Evolutionary conservation across 1,140 invertebrate species (phyloP).

Genomic region (Pseudomyrmex cubaensis): DNA sequence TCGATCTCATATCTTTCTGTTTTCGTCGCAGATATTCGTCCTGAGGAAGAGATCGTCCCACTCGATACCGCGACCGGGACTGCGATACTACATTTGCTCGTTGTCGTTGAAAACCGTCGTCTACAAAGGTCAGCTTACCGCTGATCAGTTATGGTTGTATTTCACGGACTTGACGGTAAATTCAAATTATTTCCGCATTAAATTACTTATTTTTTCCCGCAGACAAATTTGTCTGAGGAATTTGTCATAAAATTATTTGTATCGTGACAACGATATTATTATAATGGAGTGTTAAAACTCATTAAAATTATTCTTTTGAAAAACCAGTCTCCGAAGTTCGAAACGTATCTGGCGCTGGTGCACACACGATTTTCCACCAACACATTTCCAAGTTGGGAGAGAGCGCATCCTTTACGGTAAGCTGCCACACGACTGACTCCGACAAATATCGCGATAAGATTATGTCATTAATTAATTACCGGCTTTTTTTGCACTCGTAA

Average conservation of each 20-base stretch:
- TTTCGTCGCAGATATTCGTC: constrained; percentile 91
- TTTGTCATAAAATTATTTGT: constrained; percentile 1
- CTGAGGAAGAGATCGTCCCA: constrained; percentile 97
- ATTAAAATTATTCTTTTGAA: constrained; percentile 20
- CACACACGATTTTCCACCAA: constrained; percentile 99
- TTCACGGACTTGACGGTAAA: constrained; percentile 89
- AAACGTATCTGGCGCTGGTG: constrained; percentile 97
- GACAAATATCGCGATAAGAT: neutral
- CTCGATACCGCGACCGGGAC: constrained; percentile 91
- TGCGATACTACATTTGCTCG: constrained; percentile 98
- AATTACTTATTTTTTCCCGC: neutral
- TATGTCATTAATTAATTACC: neutral
- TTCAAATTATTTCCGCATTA: constrained; percentile 4
- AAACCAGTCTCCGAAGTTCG: constrained; percentile 90
- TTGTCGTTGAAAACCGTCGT: constrained; percentile 95
- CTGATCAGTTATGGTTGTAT: constrained; percentile 96
- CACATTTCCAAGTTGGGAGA: constrained; percentile 99
- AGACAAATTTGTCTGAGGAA: neutral
- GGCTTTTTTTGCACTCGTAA: neutral
- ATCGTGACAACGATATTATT: neutral
- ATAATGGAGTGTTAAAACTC: neutral
- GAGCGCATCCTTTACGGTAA: constrained; percentile 98
- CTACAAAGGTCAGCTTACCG: constrained; percentile 99
- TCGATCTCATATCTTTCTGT: constrained; percentile 69
- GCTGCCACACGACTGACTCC: constrained; percentile 22